Evolutionary conservation across 2,797 vertebrate species (phyloP).

Genomic region (Cyprinodon diabolis): DNA sequence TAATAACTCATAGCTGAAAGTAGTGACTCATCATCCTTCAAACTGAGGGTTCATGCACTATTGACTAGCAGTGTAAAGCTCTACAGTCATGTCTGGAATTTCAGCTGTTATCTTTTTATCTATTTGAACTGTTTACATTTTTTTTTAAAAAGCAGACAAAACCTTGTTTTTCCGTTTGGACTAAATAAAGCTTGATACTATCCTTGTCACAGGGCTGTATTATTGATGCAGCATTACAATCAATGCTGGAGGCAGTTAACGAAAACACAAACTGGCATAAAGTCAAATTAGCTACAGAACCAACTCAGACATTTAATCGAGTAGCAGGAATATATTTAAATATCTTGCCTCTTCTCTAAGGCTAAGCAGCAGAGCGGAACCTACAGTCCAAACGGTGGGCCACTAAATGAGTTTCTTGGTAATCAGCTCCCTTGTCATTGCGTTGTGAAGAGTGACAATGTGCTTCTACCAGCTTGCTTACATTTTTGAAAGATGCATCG

Average conservation of each 20-base stretch:
- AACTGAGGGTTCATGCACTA: conserved; percentile 3
- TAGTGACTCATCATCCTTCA: conserved; percentile 21
- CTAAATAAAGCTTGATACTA: background rate
- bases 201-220: background rate
- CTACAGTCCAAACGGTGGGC: background rate
- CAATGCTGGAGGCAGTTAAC: background rate
- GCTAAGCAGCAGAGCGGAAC: background rate
- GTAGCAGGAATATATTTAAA: background rate
- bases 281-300: background rate
- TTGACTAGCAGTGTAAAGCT: background rate
- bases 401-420: conserved; percentile 1
- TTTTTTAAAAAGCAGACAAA: background rate
- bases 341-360: background rate
- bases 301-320: background rate
- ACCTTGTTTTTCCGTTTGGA: background rate
- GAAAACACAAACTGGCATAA: conserved; percentile 5
- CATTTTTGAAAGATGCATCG: background rate
- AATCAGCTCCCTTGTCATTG: background rate
- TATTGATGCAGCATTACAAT: background rate
- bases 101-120: background rate
- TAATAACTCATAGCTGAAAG: conserved; percentile 7
- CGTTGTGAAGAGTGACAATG: background rate
- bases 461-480: background rate
- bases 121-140: background rate
- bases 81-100: background rate